Percentiles rank a stretch among this genome's conserved stretches.
Conservation (phyloP, 2,888 invertebrate genomes). For the Protophormia terraenovae region DNA sequence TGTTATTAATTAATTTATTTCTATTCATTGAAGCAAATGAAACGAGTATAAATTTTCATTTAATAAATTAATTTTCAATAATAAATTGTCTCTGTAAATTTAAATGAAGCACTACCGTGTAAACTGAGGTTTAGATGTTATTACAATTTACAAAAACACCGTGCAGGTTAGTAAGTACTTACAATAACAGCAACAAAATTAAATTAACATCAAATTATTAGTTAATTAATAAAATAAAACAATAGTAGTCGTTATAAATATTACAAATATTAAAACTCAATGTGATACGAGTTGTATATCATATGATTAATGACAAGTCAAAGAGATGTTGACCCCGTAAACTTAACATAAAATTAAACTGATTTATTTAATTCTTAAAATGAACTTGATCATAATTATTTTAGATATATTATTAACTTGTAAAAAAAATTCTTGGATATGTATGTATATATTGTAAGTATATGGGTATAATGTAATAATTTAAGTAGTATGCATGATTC, state of each 20-base stretch:
- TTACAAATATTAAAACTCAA: conserved; percentile 16
- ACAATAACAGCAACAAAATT: not conserved
- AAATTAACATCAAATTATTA: conserved; percentile 3
- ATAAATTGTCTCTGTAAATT: not conserved
- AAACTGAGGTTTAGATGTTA: not conserved
- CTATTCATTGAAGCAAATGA: not conserved
- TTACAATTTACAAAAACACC: not conserved
- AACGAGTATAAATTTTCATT: not conserved
- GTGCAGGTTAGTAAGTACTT: not conserved
- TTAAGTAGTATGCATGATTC: not conserved
- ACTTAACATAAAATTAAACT: conserved; percentile 34
- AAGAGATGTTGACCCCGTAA: conserved; percentile 51
- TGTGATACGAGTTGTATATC: conserved; percentile 23
- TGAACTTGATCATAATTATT: conserved; percentile 44
- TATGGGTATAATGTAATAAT: no score
- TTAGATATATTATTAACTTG: not conserved
- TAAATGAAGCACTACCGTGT: not conserved
- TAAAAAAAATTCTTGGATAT: not conserved
- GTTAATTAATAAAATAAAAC: not conserved
- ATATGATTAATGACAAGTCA: conserved; percentile 33
- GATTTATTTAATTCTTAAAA: conserved; percentile 41
- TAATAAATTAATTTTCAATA: not conserved
- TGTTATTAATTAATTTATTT: no score
- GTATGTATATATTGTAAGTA: not conserved
- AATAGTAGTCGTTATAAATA: not conserved